Conservation (phyloP, 2,888 invertebrate species). For the Allolobophora icterica region DNA sequence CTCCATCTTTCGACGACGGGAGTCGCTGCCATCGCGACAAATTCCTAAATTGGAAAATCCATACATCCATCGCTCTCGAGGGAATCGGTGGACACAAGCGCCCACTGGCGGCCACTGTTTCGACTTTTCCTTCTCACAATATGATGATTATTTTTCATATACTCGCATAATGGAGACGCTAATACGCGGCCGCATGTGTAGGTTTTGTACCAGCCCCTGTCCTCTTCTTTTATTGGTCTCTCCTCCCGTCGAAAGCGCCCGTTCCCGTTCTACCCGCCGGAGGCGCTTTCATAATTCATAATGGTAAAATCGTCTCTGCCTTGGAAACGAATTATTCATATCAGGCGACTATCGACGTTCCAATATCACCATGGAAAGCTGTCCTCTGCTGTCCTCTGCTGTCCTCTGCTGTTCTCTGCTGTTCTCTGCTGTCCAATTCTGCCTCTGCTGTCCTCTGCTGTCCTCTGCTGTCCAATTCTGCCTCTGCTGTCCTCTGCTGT, state of each 20-base stretch:
- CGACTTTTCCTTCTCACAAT: slow-evolving; percentile 10
- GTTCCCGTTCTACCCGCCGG: neutral
- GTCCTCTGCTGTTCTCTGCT: neutral
- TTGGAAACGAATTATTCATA: neutral
- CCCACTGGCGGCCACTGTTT: neutral
- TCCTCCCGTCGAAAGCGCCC: neutral
- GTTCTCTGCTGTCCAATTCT: neutral
- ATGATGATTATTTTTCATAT: neutral
- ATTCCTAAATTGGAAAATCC: slow-evolving; percentile 12
- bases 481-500: neutral
- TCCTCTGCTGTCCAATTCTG: neutral
- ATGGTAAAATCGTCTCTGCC: neutral
- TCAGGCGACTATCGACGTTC: neutral
- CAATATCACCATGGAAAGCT: neutral
- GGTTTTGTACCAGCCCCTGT: neutral
- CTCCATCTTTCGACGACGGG: neutral
- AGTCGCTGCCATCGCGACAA: neutral
- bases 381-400: neutral
- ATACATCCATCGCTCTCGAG: neutral
- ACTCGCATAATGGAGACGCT: neutral
- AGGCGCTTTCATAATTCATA: slow-evolving; percentile 11
- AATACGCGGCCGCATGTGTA: neutral
- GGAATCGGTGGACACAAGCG: neutral
- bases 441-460: neutral
- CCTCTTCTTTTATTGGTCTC: neutral